A percentile compares a stretch with the other conserved stretches of the same genome.
phyloP scores from a whole-genome alignment of 2,888 invertebrate genomes.

The Eretmocerus hayati region DNA sequence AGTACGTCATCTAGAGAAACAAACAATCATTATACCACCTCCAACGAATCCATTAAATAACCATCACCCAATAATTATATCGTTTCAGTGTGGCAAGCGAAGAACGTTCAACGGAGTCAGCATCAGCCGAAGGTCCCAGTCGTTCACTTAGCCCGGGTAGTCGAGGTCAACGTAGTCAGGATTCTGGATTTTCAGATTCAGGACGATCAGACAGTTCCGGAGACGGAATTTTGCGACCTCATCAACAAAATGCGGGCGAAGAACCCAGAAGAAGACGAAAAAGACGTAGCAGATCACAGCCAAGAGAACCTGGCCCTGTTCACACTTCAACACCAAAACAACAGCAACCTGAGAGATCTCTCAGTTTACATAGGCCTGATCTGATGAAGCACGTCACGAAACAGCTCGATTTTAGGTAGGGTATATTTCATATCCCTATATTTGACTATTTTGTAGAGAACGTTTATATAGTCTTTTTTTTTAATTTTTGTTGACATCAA shows the following conservation, averaged over 20 bases:
- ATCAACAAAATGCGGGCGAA: background rate
- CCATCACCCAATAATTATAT: too few relatives aligned
- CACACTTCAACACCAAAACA: conserved; percentile 16
- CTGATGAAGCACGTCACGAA: background rate
- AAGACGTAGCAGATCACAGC: conserved; percentile 10
- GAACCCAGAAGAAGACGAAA: conserved; percentile 15
- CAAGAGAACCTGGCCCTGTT: background rate
- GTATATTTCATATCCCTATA: too few relatives aligned
- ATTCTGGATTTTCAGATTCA: conserved; percentile 75
- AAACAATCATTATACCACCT: too few relatives aligned
- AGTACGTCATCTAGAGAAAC: too few relatives aligned
- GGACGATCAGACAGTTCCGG: conserved; percentile 52
- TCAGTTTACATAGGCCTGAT: too few relatives aligned
- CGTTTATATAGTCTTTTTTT: too few relatives aligned
- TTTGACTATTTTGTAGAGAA: too few relatives aligned
- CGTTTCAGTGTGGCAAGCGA: background rate
- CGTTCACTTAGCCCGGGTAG: conserved; percentile 24
- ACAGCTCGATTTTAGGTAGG: conserved; percentile 4
- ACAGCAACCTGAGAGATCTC: too few relatives aligned
- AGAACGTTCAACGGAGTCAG: background rate
- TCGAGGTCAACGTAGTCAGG: conserved; percentile 58
- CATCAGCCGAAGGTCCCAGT: background rate
- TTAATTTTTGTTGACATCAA: too few relatives aligned
- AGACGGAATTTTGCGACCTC: too few relatives aligned
- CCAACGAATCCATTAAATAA: too few relatives aligned